Percentiles rank a stretch among this genome's conserved stretches.
Evolutionary conservation across 35 echinoderm and acorn worm genomes (phyloP).

Genomic region (Hemicentrotus pulcherrimus): DNA sequence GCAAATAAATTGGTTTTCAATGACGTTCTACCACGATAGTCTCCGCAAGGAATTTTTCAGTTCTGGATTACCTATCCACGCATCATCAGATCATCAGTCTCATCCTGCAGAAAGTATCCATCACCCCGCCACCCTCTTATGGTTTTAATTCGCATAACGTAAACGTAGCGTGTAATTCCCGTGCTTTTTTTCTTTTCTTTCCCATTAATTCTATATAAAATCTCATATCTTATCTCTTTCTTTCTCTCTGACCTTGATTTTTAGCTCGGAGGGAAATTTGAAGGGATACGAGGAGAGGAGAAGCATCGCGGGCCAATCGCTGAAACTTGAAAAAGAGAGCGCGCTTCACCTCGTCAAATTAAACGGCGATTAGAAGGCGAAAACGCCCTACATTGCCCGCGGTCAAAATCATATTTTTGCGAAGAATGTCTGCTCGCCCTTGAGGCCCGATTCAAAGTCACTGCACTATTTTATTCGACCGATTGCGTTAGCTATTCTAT

Average conservation of each 20-base stretch:
- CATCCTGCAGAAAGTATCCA: not conserved
- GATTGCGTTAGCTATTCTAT: not conserved
- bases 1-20: not conserved
- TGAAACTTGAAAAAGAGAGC: not conserved
- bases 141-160: not conserved
- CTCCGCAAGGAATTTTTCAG: not conserved
- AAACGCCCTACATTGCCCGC: conserved; percentile 9
- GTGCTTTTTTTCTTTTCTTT: not conserved
- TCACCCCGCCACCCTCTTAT: not conserved
- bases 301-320: not conserved
- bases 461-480: not conserved
- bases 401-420: conserved; percentile 2
- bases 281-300: not conserved
- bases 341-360: conserved; percentile 15
- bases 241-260: conserved; percentile 30
- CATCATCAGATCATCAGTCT: not conserved
- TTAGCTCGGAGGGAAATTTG: conserved; percentile 26
- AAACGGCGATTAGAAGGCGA: conserved; percentile 6
- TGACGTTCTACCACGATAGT: not conserved
- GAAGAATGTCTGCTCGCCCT: not conserved
- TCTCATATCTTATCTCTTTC: not conserved
- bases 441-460: conserved; percentile 31
- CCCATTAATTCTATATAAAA: too few species aligned
- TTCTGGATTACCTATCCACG: not conserved
- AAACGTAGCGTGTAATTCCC: not conserved